Evolutionary conservation across 2,797 vertebrate species (phyloP).

Genomic region (Glossophaga mutica): DNA sequence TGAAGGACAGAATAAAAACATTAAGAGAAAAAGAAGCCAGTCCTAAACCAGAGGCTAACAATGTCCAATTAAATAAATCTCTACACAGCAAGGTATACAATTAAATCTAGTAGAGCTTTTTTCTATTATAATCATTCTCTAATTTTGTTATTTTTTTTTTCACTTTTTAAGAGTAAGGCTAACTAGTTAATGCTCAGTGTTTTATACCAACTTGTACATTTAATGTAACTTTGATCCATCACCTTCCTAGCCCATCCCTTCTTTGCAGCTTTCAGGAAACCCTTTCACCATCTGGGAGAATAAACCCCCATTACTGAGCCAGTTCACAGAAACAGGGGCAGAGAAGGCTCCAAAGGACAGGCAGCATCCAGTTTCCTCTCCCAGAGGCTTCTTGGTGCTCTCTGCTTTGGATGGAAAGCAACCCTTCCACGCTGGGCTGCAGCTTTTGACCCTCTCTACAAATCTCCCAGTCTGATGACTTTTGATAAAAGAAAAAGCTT

Average conservation of each 20-base stretch:
- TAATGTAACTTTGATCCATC: background rate
- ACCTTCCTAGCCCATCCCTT: background rate
- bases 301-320: background rate
- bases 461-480: background rate
- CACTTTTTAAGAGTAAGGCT: background rate
- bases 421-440: background rate
- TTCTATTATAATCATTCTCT: background rate
- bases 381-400: background rate
- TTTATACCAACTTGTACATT: background rate
- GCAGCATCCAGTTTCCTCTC: background rate
- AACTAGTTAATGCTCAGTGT: background rate
- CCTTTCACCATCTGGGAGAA: background rate
- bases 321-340: background rate
- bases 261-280: background rate
- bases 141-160: background rate
- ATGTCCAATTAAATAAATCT: background rate
- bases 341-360: background rate
- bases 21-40: background rate
- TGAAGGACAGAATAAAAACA: background rate
- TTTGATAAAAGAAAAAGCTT: background rate
- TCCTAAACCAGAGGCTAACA: background rate
- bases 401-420: background rate
- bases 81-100: background rate
- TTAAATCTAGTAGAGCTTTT: background rate
- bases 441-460: background rate